Evolutionary conservation across 2,113 vertebrate species (phyloP).

Genomic region (Sciurus niger): DNA sequence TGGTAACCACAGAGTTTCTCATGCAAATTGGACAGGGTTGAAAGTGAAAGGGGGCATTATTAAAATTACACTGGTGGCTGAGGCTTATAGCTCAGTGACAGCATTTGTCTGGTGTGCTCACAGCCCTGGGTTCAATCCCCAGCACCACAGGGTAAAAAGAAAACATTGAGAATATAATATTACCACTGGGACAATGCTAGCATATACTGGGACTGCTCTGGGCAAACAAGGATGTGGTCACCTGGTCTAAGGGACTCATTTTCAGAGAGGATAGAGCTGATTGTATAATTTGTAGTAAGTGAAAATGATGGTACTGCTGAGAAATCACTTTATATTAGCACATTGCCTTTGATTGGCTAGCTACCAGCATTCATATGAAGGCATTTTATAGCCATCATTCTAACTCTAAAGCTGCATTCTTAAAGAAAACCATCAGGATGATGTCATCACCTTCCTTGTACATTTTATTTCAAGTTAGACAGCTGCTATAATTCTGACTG

Average conservation of each 20-base stretch:
- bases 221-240: not conserved
- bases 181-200: not conserved
- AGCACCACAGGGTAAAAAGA: not conserved
- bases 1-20: not conserved
- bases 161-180: not conserved
- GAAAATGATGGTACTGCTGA: conserved; percentile 1
- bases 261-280: not conserved
- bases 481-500: conserved; percentile 34
- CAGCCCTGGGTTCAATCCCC: not conserved
- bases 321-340: not conserved
- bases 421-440: not conserved
- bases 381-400: not conserved
- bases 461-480: conserved; percentile 1
- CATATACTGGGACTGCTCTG: not conserved
- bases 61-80: not conserved
- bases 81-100: not conserved
- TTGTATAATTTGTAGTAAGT: not conserved
- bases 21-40: not conserved
- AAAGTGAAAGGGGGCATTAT: not conserved
- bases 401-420: not conserved
- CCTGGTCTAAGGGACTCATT: not conserved
- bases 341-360: not conserved
- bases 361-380: not conserved
- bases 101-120: not conserved
- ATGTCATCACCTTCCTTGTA: not conserved